Conservation (phyloP, 2,113 vertebrate genomes). For the Rhea pennata region DNA sequence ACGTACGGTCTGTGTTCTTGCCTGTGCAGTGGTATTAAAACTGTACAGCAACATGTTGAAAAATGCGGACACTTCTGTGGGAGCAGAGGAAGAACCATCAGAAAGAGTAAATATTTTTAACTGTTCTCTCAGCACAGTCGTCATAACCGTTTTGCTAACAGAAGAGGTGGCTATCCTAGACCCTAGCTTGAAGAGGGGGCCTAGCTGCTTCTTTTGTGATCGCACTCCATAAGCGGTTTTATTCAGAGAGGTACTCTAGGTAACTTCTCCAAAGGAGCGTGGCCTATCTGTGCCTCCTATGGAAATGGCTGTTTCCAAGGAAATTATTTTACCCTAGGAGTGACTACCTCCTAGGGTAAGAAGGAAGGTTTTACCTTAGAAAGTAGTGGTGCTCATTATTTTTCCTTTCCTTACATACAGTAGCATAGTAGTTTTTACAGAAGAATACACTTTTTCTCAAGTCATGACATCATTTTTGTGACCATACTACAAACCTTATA, state of each 20-base stretch:
- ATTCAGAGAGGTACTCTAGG: not conserved
- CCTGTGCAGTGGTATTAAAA: constrained; percentile 50
- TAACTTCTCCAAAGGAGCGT: not conserved
- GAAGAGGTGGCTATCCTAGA: not conserved
- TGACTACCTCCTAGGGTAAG: not conserved
- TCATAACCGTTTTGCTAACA: not conserved
- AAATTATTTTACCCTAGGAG: not conserved
- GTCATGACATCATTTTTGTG: not conserved
- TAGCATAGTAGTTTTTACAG: not conserved
- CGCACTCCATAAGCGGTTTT: not conserved
- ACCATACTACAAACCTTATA: not conserved
- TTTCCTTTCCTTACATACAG: not conserved
- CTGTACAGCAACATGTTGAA: constrained; percentile 42
- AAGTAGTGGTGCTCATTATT: not conserved
- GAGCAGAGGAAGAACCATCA: not conserved
- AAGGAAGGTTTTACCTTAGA: not conserved
- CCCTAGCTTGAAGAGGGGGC: not conserved
- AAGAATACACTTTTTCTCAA: not conserved
- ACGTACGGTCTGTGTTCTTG: constrained; percentile 50
- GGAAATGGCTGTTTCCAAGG: not conserved
- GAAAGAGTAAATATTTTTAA: not conserved
- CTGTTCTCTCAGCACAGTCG: not conserved
- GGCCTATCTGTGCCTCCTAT: not conserved
- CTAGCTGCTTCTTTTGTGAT: not conserved
- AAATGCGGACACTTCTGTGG: not conserved